A percentile compares a stretch with the other conserved stretches of the same genome.
phyloP scores from a whole-genome alignment of 2,113 vertebrate genomes.

The Vulpes vulpes region DNA sequence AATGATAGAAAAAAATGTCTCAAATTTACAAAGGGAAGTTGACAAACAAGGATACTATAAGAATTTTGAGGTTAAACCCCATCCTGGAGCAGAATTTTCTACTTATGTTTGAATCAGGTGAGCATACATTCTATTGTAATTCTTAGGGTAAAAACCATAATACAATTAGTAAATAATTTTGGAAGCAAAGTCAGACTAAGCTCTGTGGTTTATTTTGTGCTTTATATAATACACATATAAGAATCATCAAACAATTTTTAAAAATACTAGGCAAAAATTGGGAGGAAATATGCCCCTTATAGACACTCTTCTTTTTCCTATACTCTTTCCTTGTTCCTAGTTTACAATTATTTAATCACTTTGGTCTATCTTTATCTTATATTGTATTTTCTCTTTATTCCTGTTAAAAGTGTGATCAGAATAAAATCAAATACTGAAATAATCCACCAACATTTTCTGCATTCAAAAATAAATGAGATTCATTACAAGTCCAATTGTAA shows the following conservation, averaged over 20 bases:
- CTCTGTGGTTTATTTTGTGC: background rate
- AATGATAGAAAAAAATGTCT: background rate
- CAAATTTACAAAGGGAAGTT: background rate
- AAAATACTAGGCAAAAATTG: background rate
- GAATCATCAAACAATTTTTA: background rate
- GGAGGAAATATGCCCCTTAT: background rate
- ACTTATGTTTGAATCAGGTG: background rate
- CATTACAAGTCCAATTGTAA: background rate
- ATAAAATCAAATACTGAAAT: conserved; percentile 9
- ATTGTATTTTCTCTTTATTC: background rate
- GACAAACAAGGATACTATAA: background rate
- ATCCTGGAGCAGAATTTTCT: background rate
- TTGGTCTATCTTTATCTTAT: background rate
- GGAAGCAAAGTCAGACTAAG: conserved; percentile 1
- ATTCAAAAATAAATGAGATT: conserved; percentile 33
- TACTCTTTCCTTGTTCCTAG: background rate
- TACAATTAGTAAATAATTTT: background rate
- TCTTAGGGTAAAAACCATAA: background rate
- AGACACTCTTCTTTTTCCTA: background rate
- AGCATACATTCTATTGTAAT: background rate
- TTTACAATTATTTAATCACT: background rate
- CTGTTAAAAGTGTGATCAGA: background rate
- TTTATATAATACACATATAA: background rate
- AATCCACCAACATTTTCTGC: background rate
- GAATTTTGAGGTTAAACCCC: background rate